Base-by-base conservation (phyloP, 2,888 invertebrate genomes). In the Dermolepida albohirtum region DNA sequence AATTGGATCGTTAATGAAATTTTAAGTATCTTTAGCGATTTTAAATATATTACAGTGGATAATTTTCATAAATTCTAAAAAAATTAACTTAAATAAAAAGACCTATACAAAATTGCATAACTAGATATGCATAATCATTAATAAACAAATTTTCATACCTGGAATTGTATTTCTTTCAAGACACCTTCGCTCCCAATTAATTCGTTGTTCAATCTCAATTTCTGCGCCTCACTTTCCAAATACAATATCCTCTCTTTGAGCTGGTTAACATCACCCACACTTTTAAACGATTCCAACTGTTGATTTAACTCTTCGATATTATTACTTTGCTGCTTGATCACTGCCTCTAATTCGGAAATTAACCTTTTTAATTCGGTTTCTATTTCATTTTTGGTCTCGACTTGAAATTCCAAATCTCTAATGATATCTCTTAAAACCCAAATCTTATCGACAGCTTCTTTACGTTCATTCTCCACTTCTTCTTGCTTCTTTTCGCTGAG, bases 391-490 rank as follows among this genome's bases (percentile, higher is more conserved):
- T 92, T 92, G 10, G 86, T 84, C 78, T 93, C 92, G 0, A 94
- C 82, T 78, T 95, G 93, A 0, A 84, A 84, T 79, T 96, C 95
- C 44, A 94, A 82, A 73, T 92, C 92, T 0, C 88, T 85, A 63
- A 95, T 92, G 63, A 94, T 91, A 68, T 95, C 94, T 39, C 93
- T 85, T 12, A 95, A 84, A 10, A 91, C 86, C 75, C 86, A 86
- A 17, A 93, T 89, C 81, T 94, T 93, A 64, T 93, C 92, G 34
- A 91, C 87, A 0, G 91, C 89, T n/a, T 89, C 89, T 80, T 92
- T 89, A 1, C 93, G 82, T 72, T 94, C 93, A 0, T 86, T 84
- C 80, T 95, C 92, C 0, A 90, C 82, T 63, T 89, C 87, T 1
- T 88, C 87, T 73, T 89, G 89, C 70, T 88, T 88, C 0, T 85